phyloP scores from a whole-genome alignment of 1,140 invertebrate species.

The Paralvinella palmiformis region DNA sequence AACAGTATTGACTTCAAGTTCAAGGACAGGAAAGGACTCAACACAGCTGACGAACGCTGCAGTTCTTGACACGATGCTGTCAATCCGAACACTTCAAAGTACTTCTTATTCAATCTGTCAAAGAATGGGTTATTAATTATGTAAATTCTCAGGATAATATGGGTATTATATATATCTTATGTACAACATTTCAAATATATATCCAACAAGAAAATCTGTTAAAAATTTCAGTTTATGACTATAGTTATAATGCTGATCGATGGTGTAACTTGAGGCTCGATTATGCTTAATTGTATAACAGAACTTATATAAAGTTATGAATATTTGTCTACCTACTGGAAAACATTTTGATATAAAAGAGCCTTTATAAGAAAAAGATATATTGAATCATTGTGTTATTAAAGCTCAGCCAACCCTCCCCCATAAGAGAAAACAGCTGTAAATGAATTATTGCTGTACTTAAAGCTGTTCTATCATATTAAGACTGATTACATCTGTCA shows the following conservation, averaged over 20 bases:
- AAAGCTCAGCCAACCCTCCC: too few species aligned
- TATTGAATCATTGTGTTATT: too few species aligned
- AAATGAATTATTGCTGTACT: too few species aligned
- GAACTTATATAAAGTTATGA: too few species aligned
- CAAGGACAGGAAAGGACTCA: slow-evolving; percentile 44
- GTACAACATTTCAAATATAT: background rate
- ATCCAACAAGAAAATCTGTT: background rate
- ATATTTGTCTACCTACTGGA: too few species aligned
- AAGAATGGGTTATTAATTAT: background rate
- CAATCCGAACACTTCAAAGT: slow-evolving; percentile 48
- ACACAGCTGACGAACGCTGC: slow-evolving; percentile 34
- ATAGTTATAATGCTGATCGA: too few species aligned
- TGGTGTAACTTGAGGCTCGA: background rate
- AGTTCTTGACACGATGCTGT: slow-evolving; percentile 44
- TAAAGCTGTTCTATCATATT: too few species aligned
- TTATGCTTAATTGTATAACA: background rate
- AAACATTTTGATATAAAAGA: too few species aligned
- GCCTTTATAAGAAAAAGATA: too few species aligned
- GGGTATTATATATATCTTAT: background rate
- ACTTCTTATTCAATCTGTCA: slow-evolving; percentile 43
- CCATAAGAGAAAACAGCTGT: too few species aligned
- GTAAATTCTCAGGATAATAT: background rate
- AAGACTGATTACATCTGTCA: too few species aligned
- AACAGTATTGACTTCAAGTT: slow-evolving; percentile 48
- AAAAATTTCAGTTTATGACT: background rate